These are phyloP conservation scores for Macrosiphum euphorbiae DNA, from an alignment of 2,888 invertebrate genomes.

Conservation along the genomic window DNA sequence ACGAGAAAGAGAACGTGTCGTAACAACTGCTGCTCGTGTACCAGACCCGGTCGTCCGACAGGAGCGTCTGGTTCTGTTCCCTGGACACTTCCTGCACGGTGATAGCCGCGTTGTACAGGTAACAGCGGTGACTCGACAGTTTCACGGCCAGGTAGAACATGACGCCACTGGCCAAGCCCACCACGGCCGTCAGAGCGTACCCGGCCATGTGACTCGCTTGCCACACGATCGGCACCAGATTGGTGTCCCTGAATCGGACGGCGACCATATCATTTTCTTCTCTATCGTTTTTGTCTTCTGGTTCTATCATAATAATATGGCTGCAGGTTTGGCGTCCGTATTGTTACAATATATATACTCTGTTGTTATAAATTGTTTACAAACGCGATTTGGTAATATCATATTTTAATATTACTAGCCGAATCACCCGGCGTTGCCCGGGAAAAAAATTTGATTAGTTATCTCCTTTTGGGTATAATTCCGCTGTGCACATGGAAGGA, in stretches of 20 bases:
- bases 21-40: not conserved
- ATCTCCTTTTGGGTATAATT: too few species aligned
- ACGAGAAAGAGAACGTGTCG: not conserved
- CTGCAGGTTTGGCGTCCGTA: not conserved
- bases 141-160: not conserved
- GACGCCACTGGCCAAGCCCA: not conserved
- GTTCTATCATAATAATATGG: not conserved
- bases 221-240: not conserved
- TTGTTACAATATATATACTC: not conserved
- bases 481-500: too few species aligned
- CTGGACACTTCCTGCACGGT: not conserved
- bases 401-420: not conserved
- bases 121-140: not conserved
- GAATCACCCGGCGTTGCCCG: too few species aligned
- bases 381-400: not conserved
- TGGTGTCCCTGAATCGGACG: not conserved
- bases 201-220: not conserved
- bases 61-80: not conserved
- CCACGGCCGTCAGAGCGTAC: not conserved
- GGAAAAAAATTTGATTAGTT: too few species aligned
- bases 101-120: slow-evolving; percentile 22
- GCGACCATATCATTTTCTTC: not conserved
- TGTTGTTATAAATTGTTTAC: not conserved
- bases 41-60: not conserved
- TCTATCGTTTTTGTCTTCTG: not conserved